A percentile compares a stretch with the other conserved stretches of the same genome.
Evolutionary conservation across 2,888 invertebrate species (phyloP).

Genomic region (Gandaritis pyraliata): DNA sequence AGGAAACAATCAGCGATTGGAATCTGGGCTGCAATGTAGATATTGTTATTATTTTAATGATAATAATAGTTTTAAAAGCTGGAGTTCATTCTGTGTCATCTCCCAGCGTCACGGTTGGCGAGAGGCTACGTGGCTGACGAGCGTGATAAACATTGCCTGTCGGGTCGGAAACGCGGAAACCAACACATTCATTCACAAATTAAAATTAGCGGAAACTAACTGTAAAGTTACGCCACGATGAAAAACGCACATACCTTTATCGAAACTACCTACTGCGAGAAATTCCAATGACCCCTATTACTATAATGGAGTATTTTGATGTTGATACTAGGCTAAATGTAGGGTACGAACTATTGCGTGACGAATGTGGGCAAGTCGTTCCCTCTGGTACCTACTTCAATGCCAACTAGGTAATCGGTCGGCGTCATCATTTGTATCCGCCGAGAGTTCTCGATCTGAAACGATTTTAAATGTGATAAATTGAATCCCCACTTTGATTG

Average conservation of each 20-base stretch:
- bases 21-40: slow-evolving; percentile 15
- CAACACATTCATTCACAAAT: slow-evolving; percentile 58
- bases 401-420: slow-evolving; percentile 46
- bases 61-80: slow-evolving; percentile 28
- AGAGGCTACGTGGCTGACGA: slow-evolving; percentile 52
- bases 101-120: slow-evolving; percentile 66
- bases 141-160: slow-evolving; percentile 59
- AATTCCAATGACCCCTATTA: slow-evolving; percentile 53
- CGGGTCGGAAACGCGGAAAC: slow-evolving; percentile 48
- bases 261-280: slow-evolving; percentile 36
- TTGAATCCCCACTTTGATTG: slow-evolving; percentile 28
- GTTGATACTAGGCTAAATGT: slow-evolving; percentile 51
- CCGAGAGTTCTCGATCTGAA: slow-evolving; percentile 36
- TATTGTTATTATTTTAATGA: slow-evolving; percentile 38
- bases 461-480: slow-evolving; percentile 39
- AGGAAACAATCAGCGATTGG: slow-evolving; percentile 35
- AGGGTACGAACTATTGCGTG: slow-evolving; percentile 60
- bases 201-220: slow-evolving; percentile 58
- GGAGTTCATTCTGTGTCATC: slow-evolving; percentile 55
- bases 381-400: slow-evolving; percentile 43
- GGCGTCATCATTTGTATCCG: slow-evolving; percentile 45
- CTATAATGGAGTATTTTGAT: slow-evolving; percentile 56
- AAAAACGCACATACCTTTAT: slow-evolving; percentile 41
- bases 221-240: slow-evolving; percentile 39
- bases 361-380: slow-evolving; percentile 54